These are phyloP conservation scores for Spatulosminthurus flaviceps DNA, from an alignment of 2,888 invertebrate genomes.

Conservation along the genomic window DNA sequence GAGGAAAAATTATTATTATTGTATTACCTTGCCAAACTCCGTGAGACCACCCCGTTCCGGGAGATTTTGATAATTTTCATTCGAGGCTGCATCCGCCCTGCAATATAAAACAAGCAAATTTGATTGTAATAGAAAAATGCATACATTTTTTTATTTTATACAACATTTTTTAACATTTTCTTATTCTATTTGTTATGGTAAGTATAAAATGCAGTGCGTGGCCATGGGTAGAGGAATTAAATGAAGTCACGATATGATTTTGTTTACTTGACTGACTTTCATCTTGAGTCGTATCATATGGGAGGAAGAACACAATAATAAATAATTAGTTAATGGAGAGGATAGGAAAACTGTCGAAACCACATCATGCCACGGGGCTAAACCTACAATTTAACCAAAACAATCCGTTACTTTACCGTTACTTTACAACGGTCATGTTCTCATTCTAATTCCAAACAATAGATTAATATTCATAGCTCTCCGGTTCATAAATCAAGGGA, in stretches of 20 bases:
- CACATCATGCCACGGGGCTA: conserved; percentile 22
- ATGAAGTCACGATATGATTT: too few species aligned
- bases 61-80: conserved; percentile 58
- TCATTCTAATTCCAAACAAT: conserved; percentile 21
- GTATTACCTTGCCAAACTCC: conserved; percentile 62
- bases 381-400: conserved; percentile 28
- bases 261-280: neutral
- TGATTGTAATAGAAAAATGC: neutral
- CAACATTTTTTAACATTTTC: too few species aligned
- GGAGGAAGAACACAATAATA: too few species aligned
- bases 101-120: conserved; percentile 24
- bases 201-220: too few species aligned
- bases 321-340: conserved; percentile 42
- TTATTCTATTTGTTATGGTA: too few species aligned
- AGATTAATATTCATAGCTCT: conserved; percentile 42
- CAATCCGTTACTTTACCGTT: conserved; percentile 44
- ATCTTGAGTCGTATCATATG: too few species aligned
- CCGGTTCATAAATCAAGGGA: conserved; percentile 30
- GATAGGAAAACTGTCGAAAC: conserved; percentile 34
- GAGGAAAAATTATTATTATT: neutral
- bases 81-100: conserved; percentile 63
- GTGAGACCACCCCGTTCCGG: conserved; percentile 63
- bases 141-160: too few species aligned
- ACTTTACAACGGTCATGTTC: conserved; percentile 23
- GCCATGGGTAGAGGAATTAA: too few species aligned